phyloP scores from a whole-genome alignment of 2,888 invertebrate species.

The Troides aeacus region DNA sequence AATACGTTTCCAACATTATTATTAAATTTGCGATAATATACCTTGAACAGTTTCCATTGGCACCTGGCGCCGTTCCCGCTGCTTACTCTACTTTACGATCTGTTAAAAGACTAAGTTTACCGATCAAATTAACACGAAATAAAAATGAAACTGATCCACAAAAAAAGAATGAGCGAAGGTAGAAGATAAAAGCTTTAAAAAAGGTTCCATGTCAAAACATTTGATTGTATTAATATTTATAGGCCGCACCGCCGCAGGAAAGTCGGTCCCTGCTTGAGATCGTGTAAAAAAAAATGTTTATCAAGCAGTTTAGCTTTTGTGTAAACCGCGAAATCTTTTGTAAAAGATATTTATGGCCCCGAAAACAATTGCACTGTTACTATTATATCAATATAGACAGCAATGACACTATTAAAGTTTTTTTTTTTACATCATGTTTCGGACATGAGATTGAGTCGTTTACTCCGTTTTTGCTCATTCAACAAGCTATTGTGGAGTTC shows the following conservation, averaged over 20 bases:
- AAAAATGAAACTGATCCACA: slow-evolving; percentile 74
- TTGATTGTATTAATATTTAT: slow-evolving; percentile 81
- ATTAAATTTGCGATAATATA: slow-evolving; percentile 14
- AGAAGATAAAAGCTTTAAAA: slow-evolving; percentile 77
- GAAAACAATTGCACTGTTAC: slow-evolving; percentile 79
- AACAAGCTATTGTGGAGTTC: slow-evolving; percentile 38
- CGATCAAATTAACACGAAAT: slow-evolving; percentile 80
- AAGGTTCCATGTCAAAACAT: slow-evolving; percentile 79
- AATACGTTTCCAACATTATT: background rate
- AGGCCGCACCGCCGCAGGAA: slow-evolving; percentile 76
- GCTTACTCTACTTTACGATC: slow-evolving; percentile 75
- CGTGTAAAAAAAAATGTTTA: slow-evolving; percentile 74
- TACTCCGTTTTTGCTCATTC: slow-evolving; percentile 51
- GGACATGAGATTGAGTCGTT: slow-evolving; percentile 64
- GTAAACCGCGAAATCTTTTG: slow-evolving; percentile 78
- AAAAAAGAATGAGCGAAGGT: slow-evolving; percentile 74
- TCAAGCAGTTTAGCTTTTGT: slow-evolving; percentile 79
- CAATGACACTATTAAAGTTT: slow-evolving; percentile 70
- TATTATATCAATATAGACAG: slow-evolving; percentile 77
- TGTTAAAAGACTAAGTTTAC: slow-evolving; percentile 80
- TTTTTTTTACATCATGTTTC: slow-evolving; percentile 51
- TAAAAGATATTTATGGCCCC: slow-evolving; percentile 74
- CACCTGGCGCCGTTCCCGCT: slow-evolving; percentile 67
- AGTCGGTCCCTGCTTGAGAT: slow-evolving; percentile 49
- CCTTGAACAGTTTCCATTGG: slow-evolving; percentile 37